Base-by-base conservation (phyloP, 2,797 vertebrate genomes). In the Euthynnus affinis region DNA sequence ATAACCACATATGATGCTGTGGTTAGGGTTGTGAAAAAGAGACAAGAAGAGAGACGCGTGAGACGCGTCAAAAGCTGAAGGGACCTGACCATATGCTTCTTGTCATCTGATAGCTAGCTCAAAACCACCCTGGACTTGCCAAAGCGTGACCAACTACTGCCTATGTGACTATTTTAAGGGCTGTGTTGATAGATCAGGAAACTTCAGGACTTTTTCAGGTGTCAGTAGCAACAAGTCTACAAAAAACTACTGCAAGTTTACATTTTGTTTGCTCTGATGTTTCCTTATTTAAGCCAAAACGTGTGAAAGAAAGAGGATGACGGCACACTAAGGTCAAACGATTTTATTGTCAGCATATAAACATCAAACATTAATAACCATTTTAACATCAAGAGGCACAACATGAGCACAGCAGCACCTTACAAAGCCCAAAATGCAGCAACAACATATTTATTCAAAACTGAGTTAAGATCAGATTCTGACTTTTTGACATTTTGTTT, bases 81-180 rank as follows among this genome's bases (percentile, higher is more conserved):
- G 37, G 32, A 63, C 20, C 51, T 40, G 25, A n/a, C 5, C 58
- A 1, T 44, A 42, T 64, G 78, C 17, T 62, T 44, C 51, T 17
- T 65, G 73, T 82, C 74, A 68, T 25, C 25, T 63, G 72, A 76
- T 8, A 9, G 6, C 29, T 8, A 9, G 6, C 29, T 32, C 48
- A 64, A 62, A 62, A 63, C 42, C 76, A 32, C 52, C 27, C 9
- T 2, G 22, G 42, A 71, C 23, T 14, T 5, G 55, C 20, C 25
- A 59, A 57, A 42, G 71, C 15, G 25, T 46, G 37, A 61, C 48
- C 44, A 55, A 5, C 8, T 7, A 12, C 23, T 0, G 14, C n/a
- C 3, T 65, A 6, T 44, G 15, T 8, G 37, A 23, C 52, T 53
- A 3, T 27, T 23, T 27, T n/a, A n/a, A n/a, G n/a, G n/a, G n/a